Evolutionary conservation across 1,140 invertebrate genomes (phyloP).

Genomic region (Holotrichia oblita): DNA sequence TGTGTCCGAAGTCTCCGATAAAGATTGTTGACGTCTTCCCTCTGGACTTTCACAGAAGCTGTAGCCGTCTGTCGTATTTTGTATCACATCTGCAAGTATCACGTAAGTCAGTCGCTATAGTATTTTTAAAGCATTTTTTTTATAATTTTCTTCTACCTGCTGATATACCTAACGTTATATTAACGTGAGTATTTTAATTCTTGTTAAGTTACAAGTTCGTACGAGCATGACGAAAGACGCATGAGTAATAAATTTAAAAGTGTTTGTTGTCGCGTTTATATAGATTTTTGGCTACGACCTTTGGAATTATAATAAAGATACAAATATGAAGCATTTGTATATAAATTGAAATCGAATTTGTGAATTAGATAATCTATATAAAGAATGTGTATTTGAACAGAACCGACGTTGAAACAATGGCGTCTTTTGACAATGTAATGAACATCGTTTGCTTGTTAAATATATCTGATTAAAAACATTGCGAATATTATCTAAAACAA

Average conservation of each 20-base stretch:
- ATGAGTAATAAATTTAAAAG: neutral
- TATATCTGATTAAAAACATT: too few species aligned
- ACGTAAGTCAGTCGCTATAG: neutral
- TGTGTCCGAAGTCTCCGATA: slow-evolving; percentile 25
- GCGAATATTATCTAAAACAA: too few species aligned
- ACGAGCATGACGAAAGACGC: neutral
- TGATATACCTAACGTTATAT: neutral
- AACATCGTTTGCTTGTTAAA: too few species aligned
- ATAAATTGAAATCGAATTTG: too few species aligned
- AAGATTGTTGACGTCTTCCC: slow-evolving; percentile 28
- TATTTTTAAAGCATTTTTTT: neutral
- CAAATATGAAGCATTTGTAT: too few species aligned
- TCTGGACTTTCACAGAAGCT: neutral
- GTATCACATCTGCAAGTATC: neutral
- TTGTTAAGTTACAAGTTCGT: too few species aligned
- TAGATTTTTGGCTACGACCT: slow-evolving; percentile 1
- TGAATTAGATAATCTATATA: too few species aligned
- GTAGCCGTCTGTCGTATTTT: neutral
- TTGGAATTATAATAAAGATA: neutral
- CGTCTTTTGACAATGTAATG: too few species aligned
- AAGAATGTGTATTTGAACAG: too few species aligned
- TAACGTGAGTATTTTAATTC: too few species aligned
- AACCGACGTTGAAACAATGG: too few species aligned
- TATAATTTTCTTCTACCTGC: neutral
- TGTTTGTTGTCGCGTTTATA: neutral